Percentiles rank a stretch among this genome's conserved stretches.
These are phyloP conservation scores for Omphaloscelis lunosa DNA, from an alignment of 2,888 invertebrate species.

Conservation along the genomic window DNA sequence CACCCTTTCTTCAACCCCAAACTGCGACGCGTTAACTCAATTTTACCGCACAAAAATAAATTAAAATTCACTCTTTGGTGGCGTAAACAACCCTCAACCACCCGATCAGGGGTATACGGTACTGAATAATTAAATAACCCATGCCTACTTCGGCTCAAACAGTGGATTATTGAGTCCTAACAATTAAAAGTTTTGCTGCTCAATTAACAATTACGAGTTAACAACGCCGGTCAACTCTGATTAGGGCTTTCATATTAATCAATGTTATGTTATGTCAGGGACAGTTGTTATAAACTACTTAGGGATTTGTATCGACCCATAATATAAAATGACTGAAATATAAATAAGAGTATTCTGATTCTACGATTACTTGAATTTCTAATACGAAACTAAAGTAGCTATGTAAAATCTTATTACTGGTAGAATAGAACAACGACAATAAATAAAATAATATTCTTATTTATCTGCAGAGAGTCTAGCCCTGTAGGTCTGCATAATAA, in stretches of 20 bases:
- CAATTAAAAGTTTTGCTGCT: slow-evolving; percentile 82
- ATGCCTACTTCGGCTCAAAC: slow-evolving; percentile 67
- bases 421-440: neutral
- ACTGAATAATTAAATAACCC: slow-evolving; percentile 82
- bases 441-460: neutral
- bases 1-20: slow-evolving; percentile 44
- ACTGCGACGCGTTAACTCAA: slow-evolving; percentile 58
- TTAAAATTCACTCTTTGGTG: slow-evolving; percentile 65
- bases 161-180: slow-evolving; percentile 81
- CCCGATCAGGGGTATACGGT: slow-evolving; percentile 74
- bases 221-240: slow-evolving; percentile 75
- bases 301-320: slow-evolving; percentile 16
- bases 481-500: neutral
- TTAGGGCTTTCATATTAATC: slow-evolving; percentile 79
- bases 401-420: neutral
- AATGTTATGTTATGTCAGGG: slow-evolving; percentile 67
- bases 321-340: slow-evolving; percentile 11
- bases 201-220: slow-evolving; percentile 82
- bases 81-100: slow-evolving; percentile 70
- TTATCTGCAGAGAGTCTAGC: neutral
- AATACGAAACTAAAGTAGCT: neutral
- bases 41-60: slow-evolving; percentile 67
- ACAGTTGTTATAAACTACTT: slow-evolving; percentile 27
- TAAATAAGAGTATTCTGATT: neutral
- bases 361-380: slow-evolving; percentile 25